Base-by-base conservation (phyloP, 1,140 invertebrate species). In the Drosophila azteca region DNA sequence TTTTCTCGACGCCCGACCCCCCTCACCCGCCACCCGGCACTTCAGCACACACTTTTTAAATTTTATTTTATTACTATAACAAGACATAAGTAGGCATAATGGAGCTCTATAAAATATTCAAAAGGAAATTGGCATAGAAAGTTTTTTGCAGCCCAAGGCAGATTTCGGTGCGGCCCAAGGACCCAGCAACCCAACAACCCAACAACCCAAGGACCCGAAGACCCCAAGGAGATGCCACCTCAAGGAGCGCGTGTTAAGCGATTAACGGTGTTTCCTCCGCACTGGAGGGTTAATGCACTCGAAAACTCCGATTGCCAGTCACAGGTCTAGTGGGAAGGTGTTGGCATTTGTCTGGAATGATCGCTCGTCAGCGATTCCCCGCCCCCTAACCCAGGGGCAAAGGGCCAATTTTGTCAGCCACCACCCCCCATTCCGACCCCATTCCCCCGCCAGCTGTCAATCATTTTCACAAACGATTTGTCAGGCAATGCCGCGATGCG, bases 31-130 rank as follows among this genome's bases (percentile, higher is more conserved):
- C 43, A 11, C 39, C 31, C 41, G 24, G 24, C 24, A 3, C 22
- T 57, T 0, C 22, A 5, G 44, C 11, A 20, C 26, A 70, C 31
- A 70, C 80, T 79, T 83, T 79, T 85, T 66, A 79, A 90, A 90
- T 90, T 90, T 85, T 77, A 85, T 90, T 90, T 90, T 90, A 90
- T 90, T 90, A 84, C 87, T 87, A 87, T 90, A 87, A 90, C 87
- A 90, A 90, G 79, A 80, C 81, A 82, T 90, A 90, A 90, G 87
- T 90, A 90, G 87, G 79, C 87, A 90, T 90, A 90, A 90, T 90
- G 82, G 88, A 71, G 73, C 79, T 64, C 82, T 72, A 90, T 90
- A 74, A 90, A 90, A 90, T 90, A 90, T 90, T 90, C 87, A 90
- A 90, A 90, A 80, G 67, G 79, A 83, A 87, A 87, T 87, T 87